Evolutionary conservation across 2,797 vertebrate species (phyloP), one percentile per base, ranked within the genome.

Genomic region (Lophotriccus pileatus): DNA sequence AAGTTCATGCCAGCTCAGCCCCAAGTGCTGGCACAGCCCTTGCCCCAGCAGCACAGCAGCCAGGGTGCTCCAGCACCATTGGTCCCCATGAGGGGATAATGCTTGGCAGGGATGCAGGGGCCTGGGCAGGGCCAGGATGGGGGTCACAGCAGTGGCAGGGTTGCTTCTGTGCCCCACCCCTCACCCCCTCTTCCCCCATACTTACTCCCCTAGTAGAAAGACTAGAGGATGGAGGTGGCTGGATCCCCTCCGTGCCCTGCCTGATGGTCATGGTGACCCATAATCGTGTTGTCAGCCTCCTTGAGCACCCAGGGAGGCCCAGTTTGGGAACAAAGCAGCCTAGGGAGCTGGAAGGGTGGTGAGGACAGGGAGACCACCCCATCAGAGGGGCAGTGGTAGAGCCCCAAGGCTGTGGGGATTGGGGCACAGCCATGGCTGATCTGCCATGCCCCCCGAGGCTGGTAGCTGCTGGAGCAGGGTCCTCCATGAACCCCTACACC

Each of bases 221-320:
- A 23, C 0, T 1, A 47, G 34, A 49, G 53, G 22, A 46, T 8
- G 18, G 53, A 72, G 46, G 63, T 23, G 7, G 46, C 37, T 9
- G 10, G 10, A n/a, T 49, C 8, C 6, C 14, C 13, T 59, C 37
- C 3, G 1, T 13, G 24, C 24, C 18, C 7, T 79, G 41, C 28
- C 10, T 68, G 20, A 23, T 67, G 82, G 14, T 60, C 1, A 0
- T 4, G 7, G 4, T 34, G 43, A 55, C 39, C 34, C 50, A 18
- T 16, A 62, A 16, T 17, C 0, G 0, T 70, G 43, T 66, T 80
- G 23, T 36, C 30, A 80, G n/a, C 32, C 20, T 10, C 43, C 28
- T 27, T 10, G 5, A 59, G 34, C 0, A 0, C 12, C 12, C 41
- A 36, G 23, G 22, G 36, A 63, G 10, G 17, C 25, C 37, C 5